These are phyloP conservation scores for Ptychobarbus kaznakovi DNA, from an alignment of 2,797 vertebrate genomes.

Conservation along the genomic window DNA sequence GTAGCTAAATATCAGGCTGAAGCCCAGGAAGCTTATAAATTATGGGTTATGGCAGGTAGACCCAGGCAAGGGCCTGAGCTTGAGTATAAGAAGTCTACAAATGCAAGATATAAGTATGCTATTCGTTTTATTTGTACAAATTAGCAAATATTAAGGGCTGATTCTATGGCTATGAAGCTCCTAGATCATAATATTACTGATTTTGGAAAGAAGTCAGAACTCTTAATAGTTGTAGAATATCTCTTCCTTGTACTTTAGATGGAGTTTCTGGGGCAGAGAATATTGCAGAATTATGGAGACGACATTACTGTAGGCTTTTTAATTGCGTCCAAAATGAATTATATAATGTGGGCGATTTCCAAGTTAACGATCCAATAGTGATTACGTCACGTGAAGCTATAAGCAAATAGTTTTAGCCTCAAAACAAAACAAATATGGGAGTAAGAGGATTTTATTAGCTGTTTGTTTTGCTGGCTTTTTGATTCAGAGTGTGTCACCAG, in stretches of 20 bases:
- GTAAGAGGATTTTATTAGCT: no score
- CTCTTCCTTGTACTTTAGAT: background rate
- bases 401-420: no score
- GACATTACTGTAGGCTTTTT: background rate
- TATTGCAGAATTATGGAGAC: background rate
- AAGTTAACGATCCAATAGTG: no score
- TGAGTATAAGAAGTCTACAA: no score
- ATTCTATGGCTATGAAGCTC: background rate
- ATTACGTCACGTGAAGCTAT: no score
- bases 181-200: background rate
- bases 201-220: background rate
- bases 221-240: no score
- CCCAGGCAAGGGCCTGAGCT: no score
- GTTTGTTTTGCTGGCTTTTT: no score
- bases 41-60: no score
- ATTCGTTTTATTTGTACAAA: background rate
- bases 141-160: background rate
- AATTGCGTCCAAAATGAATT: background rate
- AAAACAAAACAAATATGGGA: no score
- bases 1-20: constrained; percentile 12
- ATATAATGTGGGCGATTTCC: no score
- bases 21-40: no score
- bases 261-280: background rate
- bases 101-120: background rate
- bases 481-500: background rate